Conservation (phyloP, 2,113 vertebrate species). For the Pedetes capensis region DNA sequence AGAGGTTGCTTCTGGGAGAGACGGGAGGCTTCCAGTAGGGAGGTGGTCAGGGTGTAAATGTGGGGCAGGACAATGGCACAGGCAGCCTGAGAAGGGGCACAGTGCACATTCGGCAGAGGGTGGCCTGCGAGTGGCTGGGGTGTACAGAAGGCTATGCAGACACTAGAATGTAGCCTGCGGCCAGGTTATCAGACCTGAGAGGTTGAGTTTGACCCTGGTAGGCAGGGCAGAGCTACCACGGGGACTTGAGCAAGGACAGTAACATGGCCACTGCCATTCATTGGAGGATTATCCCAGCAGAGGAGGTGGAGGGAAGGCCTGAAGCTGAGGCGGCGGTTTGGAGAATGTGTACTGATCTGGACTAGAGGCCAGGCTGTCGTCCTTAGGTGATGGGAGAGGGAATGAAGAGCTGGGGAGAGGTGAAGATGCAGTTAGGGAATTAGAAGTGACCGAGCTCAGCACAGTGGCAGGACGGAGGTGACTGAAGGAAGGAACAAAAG, state of each 20-base stretch:
- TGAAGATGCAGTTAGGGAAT: not conserved
- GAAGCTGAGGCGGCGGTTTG: not conserved
- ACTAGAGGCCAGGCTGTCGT: not conserved
- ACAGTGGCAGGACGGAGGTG: not conserved
- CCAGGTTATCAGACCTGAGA: not conserved
- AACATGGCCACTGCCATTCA: not conserved
- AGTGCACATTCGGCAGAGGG: not conserved
- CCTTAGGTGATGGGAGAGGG: not conserved
- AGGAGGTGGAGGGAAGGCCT: not conserved
- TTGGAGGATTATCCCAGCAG: not conserved
- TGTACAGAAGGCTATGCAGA: not conserved
- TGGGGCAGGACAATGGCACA: fast-evolving
- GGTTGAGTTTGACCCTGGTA: not conserved
- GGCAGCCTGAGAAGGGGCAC: fast-evolving
- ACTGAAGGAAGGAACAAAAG: not conserved
- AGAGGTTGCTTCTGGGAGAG: not conserved
- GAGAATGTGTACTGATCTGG: not conserved
- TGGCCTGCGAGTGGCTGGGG: not conserved
- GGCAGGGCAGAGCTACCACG: not conserved
- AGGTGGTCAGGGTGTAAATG: fast-evolving
- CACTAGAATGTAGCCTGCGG: not conserved
- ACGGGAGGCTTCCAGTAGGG: fast-evolving
- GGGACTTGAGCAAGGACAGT: not conserved
- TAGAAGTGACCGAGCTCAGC: not conserved
- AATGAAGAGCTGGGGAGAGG: not conserved